Percentiles rank a stretch among this genome's conserved stretches.
Evolutionary conservation across 2,113 vertebrate species (phyloP).

Genomic region (Ammospiza caudacuta): DNA sequence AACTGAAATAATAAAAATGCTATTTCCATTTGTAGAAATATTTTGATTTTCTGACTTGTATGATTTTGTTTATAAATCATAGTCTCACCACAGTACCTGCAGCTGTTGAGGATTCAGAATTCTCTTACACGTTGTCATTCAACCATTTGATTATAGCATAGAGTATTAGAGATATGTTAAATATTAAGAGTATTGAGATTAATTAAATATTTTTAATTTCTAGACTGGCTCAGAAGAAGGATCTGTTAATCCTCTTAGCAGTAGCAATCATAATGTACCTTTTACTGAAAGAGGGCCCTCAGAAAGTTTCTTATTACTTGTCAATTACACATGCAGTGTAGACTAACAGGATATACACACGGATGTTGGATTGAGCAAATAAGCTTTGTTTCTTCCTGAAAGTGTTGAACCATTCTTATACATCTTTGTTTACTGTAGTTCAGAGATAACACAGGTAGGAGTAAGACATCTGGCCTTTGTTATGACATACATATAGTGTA

Average conservation of each 20-base stretch:
- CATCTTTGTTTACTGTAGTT: background rate
- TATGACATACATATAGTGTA: background rate
- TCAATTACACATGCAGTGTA: rapidly evolving
- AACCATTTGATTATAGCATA: background rate
- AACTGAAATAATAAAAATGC: background rate
- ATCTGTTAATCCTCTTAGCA: background rate
- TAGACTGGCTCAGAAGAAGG: background rate
- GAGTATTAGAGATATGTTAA: background rate
- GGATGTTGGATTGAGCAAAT: background rate
- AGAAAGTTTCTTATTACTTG: background rate
- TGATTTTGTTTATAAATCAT: background rate
- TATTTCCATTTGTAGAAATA: background rate
- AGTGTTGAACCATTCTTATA: background rate
- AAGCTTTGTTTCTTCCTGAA: background rate
- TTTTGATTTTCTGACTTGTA: background rate
- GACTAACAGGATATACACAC: background rate
- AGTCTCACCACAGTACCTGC: background rate
- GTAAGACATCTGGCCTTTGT: background rate
- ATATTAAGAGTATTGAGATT: background rate
- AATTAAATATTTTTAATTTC: background rate
- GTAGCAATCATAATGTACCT: background rate
- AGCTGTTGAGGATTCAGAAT: background rate
- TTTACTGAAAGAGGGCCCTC: background rate
- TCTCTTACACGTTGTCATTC: background rate
- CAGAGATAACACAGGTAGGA: background rate